phyloP scores from a whole-genome alignment of 2,113 vertebrate species.

The Tyrannus savana region DNA sequence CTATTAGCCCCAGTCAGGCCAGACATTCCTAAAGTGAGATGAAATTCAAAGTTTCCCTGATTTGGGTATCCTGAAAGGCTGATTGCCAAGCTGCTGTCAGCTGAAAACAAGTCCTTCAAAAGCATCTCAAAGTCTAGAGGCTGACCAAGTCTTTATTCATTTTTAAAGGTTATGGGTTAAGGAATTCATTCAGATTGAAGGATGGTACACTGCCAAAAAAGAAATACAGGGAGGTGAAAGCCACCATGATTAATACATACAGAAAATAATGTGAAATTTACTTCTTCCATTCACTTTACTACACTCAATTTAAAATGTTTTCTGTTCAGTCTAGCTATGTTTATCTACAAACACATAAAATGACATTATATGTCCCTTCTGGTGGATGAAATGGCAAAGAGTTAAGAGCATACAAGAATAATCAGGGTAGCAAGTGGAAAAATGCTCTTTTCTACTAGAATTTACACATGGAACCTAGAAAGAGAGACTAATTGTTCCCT shows the following conservation, averaged over 20 bases:
- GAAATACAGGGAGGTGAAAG: not conserved
- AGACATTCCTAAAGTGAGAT: not conserved
- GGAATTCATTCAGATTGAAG: not conserved
- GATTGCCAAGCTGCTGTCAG: not conserved
- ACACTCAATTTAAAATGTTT: not conserved
- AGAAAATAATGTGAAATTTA: not conserved
- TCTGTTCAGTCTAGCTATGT: not conserved
- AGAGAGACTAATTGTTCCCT: constrained; percentile 61
- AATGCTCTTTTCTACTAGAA: constrained; percentile 21
- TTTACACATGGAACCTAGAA: constrained; percentile 37
- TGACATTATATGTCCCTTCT: not conserved
- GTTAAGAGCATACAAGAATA: constrained; percentile 31
- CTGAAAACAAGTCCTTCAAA: not conserved
- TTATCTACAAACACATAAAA: constrained; percentile 31
- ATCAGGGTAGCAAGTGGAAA: not conserved
- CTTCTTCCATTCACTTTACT: not conserved
- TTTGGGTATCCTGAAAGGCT: not conserved
- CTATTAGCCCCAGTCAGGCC: not conserved
- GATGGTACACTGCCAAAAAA: not conserved
- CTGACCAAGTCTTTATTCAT: not conserved
- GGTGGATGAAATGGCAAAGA: constrained; percentile 7
- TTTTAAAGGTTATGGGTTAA: not conserved
- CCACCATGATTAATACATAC: not conserved
- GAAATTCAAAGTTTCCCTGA: not conserved
- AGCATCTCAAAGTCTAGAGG: not conserved